Evolutionary conservation across 2,888 invertebrate species (phyloP).

Genomic region (Spodoptera picta): DNA sequence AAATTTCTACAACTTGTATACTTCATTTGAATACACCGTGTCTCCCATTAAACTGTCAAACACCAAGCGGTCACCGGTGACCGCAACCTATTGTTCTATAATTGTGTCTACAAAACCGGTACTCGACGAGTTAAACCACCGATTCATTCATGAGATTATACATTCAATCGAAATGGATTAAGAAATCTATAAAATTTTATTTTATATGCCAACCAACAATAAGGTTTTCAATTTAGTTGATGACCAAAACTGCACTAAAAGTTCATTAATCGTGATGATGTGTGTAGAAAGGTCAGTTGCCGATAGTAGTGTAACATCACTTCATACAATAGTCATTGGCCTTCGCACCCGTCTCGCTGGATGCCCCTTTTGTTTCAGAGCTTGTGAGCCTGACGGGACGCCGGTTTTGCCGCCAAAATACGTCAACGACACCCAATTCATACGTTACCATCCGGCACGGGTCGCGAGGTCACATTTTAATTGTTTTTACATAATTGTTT

Average conservation of each 20-base stretch:
- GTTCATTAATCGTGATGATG: slow-evolving; percentile 58
- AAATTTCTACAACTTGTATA: slow-evolving; percentile 9
- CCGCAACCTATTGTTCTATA: too few relatives aligned
- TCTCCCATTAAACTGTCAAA: slow-evolving; percentile 4
- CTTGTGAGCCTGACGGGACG: slow-evolving; percentile 55
- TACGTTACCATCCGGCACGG: slow-evolving; percentile 71
- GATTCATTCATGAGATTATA: not conserved
- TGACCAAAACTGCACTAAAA: slow-evolving; percentile 41
- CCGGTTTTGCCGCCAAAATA: slow-evolving; percentile 60
- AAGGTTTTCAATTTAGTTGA: slow-evolving; percentile 19
- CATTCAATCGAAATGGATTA: slow-evolving; percentile 10
- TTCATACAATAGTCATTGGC: slow-evolving; percentile 77
- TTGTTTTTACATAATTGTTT: slow-evolving; percentile 85
- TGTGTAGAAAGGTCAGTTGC: slow-evolving; percentile 79
- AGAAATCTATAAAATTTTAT: slow-evolving; percentile 2
- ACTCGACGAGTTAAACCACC: too few relatives aligned
- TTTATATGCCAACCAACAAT: slow-evolving; percentile 4
- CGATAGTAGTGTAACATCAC: slow-evolving; percentile 67
- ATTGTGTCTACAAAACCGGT: too few relatives aligned
- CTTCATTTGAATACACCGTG: not conserved
- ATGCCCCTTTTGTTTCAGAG: slow-evolving; percentile 83
- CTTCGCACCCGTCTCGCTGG: slow-evolving; percentile 83
- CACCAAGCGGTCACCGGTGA: too few relatives aligned
- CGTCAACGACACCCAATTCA: slow-evolving; percentile 79
- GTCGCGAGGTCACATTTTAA: slow-evolving; percentile 81